Base-by-base conservation (phyloP, 2,797 vertebrate species). In the Paramormyrops hopkinsi region DNA sequence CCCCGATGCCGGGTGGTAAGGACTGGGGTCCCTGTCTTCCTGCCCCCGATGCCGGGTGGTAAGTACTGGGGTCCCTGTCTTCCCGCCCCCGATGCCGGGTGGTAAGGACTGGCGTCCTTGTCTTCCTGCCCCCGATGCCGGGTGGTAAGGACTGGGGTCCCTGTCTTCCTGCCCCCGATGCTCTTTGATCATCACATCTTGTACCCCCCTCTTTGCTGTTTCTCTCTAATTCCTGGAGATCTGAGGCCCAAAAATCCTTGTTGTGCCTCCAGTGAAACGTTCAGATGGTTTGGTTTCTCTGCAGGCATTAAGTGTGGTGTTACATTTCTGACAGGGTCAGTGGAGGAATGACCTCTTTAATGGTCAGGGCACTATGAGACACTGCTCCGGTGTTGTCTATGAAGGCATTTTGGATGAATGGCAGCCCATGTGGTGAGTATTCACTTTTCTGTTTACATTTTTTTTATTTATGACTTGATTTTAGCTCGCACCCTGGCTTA, bases 341-440 rank as follows among this genome's bases (percentile, higher is more conserved):
- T 95, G 95, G 93, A 93, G 95, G 44, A 92, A 91, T 84, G 93
- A 93, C 3, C 50, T 93, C 5, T 93, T 94, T 93, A 95, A 91
- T 11, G 95, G 94, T 9, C 90, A 46, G 91, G 95, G 94, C 54
- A 89, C 90, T 48, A 33, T 92, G 94, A 90, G 90, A 88, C 91
- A 95, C 94, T 94, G 94, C 95, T 94, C 94, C 0, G 93, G 94
- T 89, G 93, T 93, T 90, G 90, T 92, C 93, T 96, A 96, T 92
- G 93, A 93, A 0, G 92, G 96, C 17, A 22, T 83, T 94, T 56
- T 94, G 95, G 93, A 93, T 94, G 92, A 94, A 94, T 0, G 95
- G 94, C 87, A 93, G 88, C 90, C 95, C 95, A 0, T 90, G 92
- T 86, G 94, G 94, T 95, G 93, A 79, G 90, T 91, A 25, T n/a